A percentile compares a stretch with the other conserved stretches of the same genome.
Evolutionary conservation across 2,797 vertebrate genomes (phyloP).

Genomic region (Toxotes lorentzi): DNA sequence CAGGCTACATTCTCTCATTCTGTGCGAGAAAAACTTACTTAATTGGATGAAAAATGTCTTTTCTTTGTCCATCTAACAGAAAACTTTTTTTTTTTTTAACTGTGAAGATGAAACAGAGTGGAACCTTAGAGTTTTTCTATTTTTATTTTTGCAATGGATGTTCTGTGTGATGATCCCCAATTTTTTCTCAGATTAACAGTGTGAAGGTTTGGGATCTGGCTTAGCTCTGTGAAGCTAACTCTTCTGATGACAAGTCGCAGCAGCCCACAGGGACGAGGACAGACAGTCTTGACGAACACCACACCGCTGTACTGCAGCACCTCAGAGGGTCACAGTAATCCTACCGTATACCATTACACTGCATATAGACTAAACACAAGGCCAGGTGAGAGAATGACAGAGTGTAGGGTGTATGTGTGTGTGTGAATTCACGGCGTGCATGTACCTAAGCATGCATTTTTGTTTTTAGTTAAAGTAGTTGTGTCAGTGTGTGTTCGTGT

Average conservation of each 20-base stretch:
- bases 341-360: slow-evolving; percentile 81
- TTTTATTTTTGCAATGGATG: slow-evolving; percentile 27
- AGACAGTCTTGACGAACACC: slow-evolving; percentile 76
- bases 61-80: background rate
- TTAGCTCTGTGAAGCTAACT: slow-evolving; percentile 58
- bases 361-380: slow-evolving; percentile 82
- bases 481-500: slow-evolving; percentile 57
- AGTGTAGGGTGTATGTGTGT: slow-evolving; percentile 39
- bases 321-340: slow-evolving; percentile 76
- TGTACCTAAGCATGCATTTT: slow-evolving; percentile 29
- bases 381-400: slow-evolving; percentile 82
- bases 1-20: background rate
- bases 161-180: slow-evolving; percentile 39
- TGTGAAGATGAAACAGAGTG: slow-evolving; percentile 8
- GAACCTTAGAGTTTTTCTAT: background rate
- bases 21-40: slow-evolving; percentile 20
- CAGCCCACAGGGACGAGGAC: slow-evolving; percentile 61
- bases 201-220: slow-evolving; percentile 55
- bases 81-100: background rate
- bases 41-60: slow-evolving; percentile 25
- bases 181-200: slow-evolving; percentile 56
- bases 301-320: slow-evolving; percentile 65
- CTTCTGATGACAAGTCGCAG: slow-evolving; percentile 67
- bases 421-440: slow-evolving; percentile 20
- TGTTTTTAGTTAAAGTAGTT: slow-evolving; percentile 22